Conservation (phyloP, 53 echinoderm and acorn worm genomes). For the Pentamera pediparva region DNA sequence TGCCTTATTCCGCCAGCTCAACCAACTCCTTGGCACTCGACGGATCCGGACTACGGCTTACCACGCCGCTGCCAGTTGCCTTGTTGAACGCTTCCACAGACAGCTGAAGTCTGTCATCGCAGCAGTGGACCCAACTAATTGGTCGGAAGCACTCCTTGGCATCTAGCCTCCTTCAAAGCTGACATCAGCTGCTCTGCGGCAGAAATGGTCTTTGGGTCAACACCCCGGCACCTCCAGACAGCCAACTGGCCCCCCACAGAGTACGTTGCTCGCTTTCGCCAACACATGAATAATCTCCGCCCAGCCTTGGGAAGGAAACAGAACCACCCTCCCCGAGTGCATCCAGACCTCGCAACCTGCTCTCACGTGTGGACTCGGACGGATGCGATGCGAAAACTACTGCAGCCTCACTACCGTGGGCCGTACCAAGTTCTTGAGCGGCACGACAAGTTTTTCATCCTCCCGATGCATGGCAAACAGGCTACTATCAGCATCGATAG, state of each 20-base stretch:
- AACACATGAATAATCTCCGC: slow-evolving; percentile 29
- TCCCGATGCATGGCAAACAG: background rate
- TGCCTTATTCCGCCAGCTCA: no score
- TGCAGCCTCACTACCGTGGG: slow-evolving; percentile 36
- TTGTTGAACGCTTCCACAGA: no score
- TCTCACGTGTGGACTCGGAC: background rate
- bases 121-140: no score
- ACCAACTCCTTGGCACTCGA: no score
- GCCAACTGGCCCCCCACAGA: background rate
- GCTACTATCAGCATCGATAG: slow-evolving; percentile 32
- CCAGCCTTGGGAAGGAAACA: background rate
- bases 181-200: no score
- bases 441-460: slow-evolving; percentile 17
- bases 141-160: no score
- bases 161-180: no score
- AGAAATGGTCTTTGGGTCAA: no score
- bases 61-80: no score
- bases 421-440: slow-evolving; percentile 25
- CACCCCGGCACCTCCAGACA: background rate
- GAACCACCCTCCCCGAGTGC: background rate
- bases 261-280: slow-evolving; percentile 25
- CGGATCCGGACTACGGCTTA: no score
- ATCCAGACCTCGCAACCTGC: background rate
- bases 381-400: slow-evolving; percentile 11
- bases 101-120: no score